These are phyloP conservation scores for Rhagonycha lutea DNA, from an alignment of 2,888 invertebrate genomes.

Conservation along the genomic window DNA sequence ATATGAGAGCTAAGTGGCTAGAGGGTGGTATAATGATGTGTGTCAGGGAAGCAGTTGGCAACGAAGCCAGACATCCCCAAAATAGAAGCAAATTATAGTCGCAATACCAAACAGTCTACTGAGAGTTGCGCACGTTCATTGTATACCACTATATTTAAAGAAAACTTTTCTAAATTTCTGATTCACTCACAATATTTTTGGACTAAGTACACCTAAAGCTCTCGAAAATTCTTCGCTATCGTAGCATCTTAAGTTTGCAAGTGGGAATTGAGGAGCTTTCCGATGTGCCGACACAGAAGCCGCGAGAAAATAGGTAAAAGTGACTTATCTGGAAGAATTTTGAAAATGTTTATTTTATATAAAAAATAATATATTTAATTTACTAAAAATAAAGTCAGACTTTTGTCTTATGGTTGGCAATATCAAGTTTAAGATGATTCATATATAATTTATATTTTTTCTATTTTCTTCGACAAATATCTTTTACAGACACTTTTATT, in stretches of 20 bases:
- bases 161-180: conserved; percentile 29
- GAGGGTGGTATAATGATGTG: conserved; percentile 42
- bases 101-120: conserved; percentile 39
- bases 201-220: conserved; percentile 1
- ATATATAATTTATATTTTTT: conserved; percentile 2
- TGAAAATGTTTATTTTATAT: background rate
- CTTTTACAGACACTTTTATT: conserved; percentile 3
- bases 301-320: background rate
- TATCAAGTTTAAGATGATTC: conserved; percentile 4
- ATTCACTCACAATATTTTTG: conserved; percentile 33
- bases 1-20: conserved; percentile 41
- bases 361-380: conserved; percentile 2
- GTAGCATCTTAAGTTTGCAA: background rate
- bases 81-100: conserved; percentile 49
- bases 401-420: conserved; percentile 1
- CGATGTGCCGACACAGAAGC: background rate
- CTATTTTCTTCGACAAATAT: background rate
- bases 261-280: background rate
- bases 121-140: conserved; percentile 36
- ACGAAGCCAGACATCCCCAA: conserved; percentile 51
- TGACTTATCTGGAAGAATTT: background rate
- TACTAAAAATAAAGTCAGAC: background rate
- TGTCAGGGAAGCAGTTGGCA: conserved; percentile 49
- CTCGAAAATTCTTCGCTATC: background rate
- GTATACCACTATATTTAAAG: conserved; percentile 35